Evolutionary conservation across 2,113 vertebrate genomes (phyloP).

Genomic region (Alectura lathami): DNA sequence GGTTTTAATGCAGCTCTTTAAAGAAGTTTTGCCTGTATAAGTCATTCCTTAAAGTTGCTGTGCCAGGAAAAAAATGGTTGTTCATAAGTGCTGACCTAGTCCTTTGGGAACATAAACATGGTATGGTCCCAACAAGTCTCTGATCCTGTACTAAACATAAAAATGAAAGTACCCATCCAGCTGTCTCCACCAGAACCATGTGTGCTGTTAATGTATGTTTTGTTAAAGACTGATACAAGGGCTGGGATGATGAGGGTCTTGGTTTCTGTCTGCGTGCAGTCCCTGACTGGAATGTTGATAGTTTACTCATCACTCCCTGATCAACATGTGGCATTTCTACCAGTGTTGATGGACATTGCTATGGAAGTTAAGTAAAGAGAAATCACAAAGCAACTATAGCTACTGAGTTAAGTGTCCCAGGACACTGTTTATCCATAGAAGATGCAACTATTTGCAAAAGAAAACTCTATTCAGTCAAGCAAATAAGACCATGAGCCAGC

Average conservation of each 20-base stretch:
- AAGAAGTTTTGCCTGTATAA: background rate
- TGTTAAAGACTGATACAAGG: background rate
- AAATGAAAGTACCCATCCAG: background rate
- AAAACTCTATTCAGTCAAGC: background rate
- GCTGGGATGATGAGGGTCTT: background rate
- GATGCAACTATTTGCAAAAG: background rate
- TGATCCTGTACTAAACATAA: background rate
- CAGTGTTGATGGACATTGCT: background rate
- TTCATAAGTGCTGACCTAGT: background rate
- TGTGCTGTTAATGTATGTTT: background rate
- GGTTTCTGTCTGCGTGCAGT: background rate
- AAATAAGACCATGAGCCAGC: background rate
- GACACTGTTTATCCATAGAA: background rate
- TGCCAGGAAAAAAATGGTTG: background rate
- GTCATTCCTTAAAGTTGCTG: background rate
- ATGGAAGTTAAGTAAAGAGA: background rate
- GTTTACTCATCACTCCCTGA: background rate
- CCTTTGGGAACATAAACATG: background rate
- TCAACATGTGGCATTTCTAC: background rate
- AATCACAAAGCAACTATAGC: background rate
- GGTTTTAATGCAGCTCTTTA: background rate
- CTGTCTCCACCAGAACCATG: background rate
- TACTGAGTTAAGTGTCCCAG: background rate
- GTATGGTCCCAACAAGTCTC: background rate
- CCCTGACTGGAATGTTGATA: background rate